These are phyloP conservation scores for Xenopus laevis DNA, from an alignment of 2,113 vertebrate species.

Conservation along the genomic window DNA sequence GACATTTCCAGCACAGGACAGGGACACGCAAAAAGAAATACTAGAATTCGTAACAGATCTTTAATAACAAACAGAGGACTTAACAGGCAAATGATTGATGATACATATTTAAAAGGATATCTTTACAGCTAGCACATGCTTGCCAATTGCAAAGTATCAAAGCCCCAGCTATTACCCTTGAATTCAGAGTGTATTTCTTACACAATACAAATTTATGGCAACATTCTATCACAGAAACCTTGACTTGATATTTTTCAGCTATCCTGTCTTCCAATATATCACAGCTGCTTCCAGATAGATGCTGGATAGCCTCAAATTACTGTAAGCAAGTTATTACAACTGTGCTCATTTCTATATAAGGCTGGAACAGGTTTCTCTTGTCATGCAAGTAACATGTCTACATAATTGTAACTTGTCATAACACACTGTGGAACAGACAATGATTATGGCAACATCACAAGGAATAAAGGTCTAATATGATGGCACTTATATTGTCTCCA, in stretches of 20 bases:
- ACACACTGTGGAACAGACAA: too few species aligned
- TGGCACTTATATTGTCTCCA: too few species aligned
- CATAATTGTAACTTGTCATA: neutral
- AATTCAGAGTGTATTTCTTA: conserved; percentile 10
- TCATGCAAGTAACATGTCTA: neutral
- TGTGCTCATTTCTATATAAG: conserved; percentile 25
- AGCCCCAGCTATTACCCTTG: conserved; percentile 22
- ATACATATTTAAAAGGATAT: conserved; percentile 12
- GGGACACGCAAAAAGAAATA: neutral
- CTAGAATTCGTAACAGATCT: conserved; percentile 5
- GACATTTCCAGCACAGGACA: neutral
- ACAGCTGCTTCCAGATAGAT: neutral
- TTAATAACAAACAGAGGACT: conserved; percentile 35
- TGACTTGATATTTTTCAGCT: neutral
- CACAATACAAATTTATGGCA: conserved; percentile 19
- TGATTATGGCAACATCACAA: too few species aligned
- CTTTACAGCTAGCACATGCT: conserved; percentile 39
- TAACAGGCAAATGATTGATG: conserved; percentile 28
- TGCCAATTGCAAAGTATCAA: conserved; percentile 32
- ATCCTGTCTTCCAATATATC: conserved; percentile 6
- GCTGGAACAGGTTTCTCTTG: conserved; percentile 1
- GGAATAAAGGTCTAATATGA: too few species aligned
- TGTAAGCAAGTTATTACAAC: too few species aligned
- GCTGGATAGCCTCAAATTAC: conserved; percentile 5
- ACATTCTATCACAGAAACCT: neutral